A percentile compares a stretch with the other conserved stretches of the same genome.
These are phyloP conservation scores for Bursaphelenchus okinawaensis DNA, from an alignment of 2,888 invertebrate genomes.

Conservation along the genomic window DNA sequence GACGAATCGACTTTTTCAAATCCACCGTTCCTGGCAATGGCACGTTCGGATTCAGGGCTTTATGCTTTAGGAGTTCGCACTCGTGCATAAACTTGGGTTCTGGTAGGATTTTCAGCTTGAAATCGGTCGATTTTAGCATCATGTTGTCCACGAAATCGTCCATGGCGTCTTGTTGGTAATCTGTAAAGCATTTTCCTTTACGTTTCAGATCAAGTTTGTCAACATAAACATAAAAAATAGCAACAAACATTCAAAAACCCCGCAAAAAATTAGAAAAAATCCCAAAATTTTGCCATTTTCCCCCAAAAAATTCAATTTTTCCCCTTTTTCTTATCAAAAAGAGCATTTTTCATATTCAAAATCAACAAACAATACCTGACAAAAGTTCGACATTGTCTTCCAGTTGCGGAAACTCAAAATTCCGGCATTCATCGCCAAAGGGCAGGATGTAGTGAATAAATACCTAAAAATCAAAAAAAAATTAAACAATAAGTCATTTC, in stretches of 20 bases:
- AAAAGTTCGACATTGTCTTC: neutral
- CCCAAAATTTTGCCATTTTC: slow-evolving; percentile 2
- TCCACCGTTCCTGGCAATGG: slow-evolving; percentile 6
- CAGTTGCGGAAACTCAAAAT: slow-evolving; percentile 29
- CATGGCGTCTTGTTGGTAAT: slow-evolving; percentile 25
- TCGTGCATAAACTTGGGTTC: slow-evolving; percentile 21
- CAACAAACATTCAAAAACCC: too few relatives aligned
- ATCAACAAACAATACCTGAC: slow-evolving; percentile 2
- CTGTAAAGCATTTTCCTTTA: slow-evolving; percentile 16
- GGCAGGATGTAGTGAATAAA: slow-evolving; percentile 33
- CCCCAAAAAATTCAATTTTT: neutral
- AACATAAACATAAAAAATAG: too few relatives aligned
- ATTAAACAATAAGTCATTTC: too few relatives aligned
- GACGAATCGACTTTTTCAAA: neutral
- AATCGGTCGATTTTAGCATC: slow-evolving; percentile 13
- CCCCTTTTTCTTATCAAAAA: neutral
- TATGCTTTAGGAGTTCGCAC: slow-evolving; percentile 21
- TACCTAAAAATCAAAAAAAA: neutral
- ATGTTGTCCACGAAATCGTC: slow-evolving; percentile 26
- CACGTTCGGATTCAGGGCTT: slow-evolving; percentile 22
- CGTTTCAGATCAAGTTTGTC: too few relatives aligned
- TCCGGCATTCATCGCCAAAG: slow-evolving; percentile 29
- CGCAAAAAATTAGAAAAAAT: too few relatives aligned
- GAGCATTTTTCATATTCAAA: neutral
- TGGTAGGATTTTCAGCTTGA: slow-evolving; percentile 7